Evolutionary conservation across 2,113 vertebrate genomes (phyloP).

Genomic region (Nerophis ophidion): DNA sequence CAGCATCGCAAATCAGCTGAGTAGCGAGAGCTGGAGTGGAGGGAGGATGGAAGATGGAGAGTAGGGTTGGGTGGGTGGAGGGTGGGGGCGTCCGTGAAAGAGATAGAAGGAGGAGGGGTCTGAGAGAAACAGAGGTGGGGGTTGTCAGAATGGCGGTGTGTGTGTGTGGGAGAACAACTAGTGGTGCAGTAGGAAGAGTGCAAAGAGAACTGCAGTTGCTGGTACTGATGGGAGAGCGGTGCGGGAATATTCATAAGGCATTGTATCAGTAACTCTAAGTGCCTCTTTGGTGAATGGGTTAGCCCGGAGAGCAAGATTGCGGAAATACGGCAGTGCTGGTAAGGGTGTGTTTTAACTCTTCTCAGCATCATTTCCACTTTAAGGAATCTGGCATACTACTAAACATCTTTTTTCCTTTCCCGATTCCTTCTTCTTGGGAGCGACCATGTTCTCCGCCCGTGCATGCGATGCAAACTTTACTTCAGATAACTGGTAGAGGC

Average conservation of each 20-base stretch:
- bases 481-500: not conserved
- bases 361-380: slow-evolving; percentile 32
- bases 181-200: slow-evolving; percentile 73
- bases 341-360: slow-evolving; percentile 59
- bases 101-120: slow-evolving; percentile 61
- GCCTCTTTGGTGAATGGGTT: slow-evolving; percentile 70
- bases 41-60: slow-evolving; percentile 29
- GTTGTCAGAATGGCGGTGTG: slow-evolving; percentile 56
- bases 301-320: slow-evolving; percentile 59
- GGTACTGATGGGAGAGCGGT: slow-evolving; percentile 66
- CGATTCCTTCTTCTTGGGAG: not conserved
- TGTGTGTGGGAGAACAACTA: slow-evolving; percentile 49
- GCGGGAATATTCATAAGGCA: slow-evolving; percentile 55
- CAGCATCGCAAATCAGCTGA: slow-evolving; percentile 66
- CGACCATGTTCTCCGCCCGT: slow-evolving; percentile 28
- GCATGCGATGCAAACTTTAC: slow-evolving; percentile 47
- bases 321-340: slow-evolving; percentile 64
- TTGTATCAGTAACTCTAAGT: slow-evolving; percentile 64
- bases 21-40: slow-evolving; percentile 36
- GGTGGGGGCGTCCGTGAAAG: slow-evolving; percentile 50
- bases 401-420: slow-evolving; percentile 14
- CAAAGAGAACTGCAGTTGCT: slow-evolving; percentile 71
- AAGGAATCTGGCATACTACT: slow-evolving; percentile 12
- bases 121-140: slow-evolving; percentile 61
- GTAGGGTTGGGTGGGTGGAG: slow-evolving; percentile 17